Conservation (phyloP, 2,797 vertebrate genomes). For the Melanotaenia boesemani region DNA sequence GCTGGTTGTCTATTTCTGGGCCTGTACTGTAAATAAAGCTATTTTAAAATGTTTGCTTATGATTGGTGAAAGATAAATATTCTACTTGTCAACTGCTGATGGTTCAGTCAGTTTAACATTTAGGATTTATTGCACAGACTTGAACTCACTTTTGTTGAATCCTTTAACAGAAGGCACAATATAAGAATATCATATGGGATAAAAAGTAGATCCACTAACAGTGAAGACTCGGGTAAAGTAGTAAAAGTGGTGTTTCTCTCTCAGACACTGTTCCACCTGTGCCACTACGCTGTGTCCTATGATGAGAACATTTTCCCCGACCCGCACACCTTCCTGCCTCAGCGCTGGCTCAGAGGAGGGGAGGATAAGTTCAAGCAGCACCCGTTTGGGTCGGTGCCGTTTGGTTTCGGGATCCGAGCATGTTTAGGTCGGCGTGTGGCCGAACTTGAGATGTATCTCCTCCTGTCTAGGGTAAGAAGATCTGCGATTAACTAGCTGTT, state of each 20-base stretch:
- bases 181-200: no score
- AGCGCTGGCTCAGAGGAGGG: conserved; percentile 80
- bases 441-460: conserved; percentile 86
- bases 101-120: no score
- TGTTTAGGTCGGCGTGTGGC: conserved; percentile 85
- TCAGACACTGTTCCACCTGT: conserved; percentile 87
- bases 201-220: neutral
- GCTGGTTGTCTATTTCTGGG: no score
- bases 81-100: no score
- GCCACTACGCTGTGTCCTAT: conserved; percentile 83
- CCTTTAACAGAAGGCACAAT: no score
- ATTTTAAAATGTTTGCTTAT: no score
- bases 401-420: conserved; percentile 84
- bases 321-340: conserved; percentile 74
- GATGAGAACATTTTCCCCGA: conserved; percentile 79
- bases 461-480: conserved; percentile 79
- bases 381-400: conserved; percentile 85
- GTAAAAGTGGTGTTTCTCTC: neutral
- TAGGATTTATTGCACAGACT: no score
- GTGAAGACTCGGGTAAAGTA: neutral
- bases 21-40: no score
- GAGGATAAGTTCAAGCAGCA: conserved; percentile 72
- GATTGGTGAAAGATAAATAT: no score
- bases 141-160: no score
- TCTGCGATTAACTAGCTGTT: neutral